Percentiles rank a stretch among this genome's conserved stretches.
Evolutionary conservation across 2,888 invertebrate genomes (phyloP).

Genomic region (Unio pictorum): DNA sequence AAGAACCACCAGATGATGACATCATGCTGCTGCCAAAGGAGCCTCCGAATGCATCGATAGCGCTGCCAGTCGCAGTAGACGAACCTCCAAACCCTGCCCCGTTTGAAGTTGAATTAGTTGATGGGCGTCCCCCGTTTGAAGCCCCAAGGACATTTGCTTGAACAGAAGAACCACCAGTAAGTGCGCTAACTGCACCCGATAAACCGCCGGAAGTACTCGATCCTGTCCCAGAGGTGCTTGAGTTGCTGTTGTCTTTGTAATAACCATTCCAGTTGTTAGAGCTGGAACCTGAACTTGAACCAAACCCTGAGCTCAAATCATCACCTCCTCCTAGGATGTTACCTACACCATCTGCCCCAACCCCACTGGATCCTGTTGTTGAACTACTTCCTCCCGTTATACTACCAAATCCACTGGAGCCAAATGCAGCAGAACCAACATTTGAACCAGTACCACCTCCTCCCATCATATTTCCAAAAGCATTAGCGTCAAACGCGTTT

Average conservation of each 20-base stretch:
- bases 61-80: not conserved
- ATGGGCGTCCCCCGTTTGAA: too few species aligned
- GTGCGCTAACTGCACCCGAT: conserved; percentile 6
- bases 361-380: not conserved
- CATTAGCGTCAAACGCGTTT: conserved; percentile 7
- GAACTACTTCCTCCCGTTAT: conserved; percentile 1
- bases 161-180: not conserved
- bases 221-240: conserved; percentile 9
- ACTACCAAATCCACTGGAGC: not conserved
- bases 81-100: too few species aligned
- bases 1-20: too few species aligned
- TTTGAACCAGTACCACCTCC: conserved; percentile 3
- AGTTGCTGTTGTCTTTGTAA: conserved; percentile 11
- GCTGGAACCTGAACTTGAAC: conserved; percentile 2
- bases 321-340: not conserved
- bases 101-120: too few species aligned
- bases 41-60: not conserved
- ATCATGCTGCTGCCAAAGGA: not conserved
- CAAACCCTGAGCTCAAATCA: conserved; percentile 4
- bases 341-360: not conserved
- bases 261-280: conserved; percentile 14
- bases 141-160: too few species aligned
- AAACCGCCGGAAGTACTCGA: conserved; percentile 12
- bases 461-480: conserved; percentile 10
- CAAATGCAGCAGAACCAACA: not conserved